Evolutionary conservation across 2,113 vertebrate genomes (phyloP).

Genomic region (Oreochromis spilurus): DNA sequence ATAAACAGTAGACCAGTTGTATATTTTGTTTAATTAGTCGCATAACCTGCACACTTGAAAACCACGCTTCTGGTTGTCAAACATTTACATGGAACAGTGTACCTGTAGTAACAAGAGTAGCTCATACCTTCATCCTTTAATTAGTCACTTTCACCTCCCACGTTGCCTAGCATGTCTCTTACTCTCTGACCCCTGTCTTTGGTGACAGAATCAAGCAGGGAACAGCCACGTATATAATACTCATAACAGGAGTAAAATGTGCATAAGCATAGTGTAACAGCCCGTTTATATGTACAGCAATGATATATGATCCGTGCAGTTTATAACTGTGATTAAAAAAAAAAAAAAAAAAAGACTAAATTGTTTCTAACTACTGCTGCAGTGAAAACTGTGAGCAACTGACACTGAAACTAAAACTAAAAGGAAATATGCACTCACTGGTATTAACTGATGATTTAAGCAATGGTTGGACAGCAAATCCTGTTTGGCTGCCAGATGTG

Average conservation of each 20-base stretch:
- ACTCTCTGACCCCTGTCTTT: neutral
- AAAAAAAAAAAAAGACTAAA: neutral
- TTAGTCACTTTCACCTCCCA: neutral
- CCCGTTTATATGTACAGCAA: neutral
- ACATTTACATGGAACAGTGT: neutral
- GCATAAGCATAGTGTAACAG: neutral
- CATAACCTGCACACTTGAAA: neutral
- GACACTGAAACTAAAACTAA: neutral
- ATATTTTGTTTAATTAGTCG: neutral
- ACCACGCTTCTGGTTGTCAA: neutral
- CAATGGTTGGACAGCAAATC: neutral
- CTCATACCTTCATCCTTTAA: neutral
- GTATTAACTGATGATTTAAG: neutral
- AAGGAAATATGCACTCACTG: neutral
- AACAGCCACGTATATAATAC: neutral
- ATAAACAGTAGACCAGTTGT: neutral
- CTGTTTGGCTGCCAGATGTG: neutral
- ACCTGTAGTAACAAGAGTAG: neutral
- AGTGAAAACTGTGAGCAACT: neutral
- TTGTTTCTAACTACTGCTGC: neutral
- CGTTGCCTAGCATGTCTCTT: neutral
- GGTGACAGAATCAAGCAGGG: neutral
- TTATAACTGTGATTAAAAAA: neutral
- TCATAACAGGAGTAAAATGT: neutral
- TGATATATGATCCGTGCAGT: neutral